Evolutionary conservation across 2,888 invertebrate genomes (phyloP).

Genomic region (Ophraella communa): DNA sequence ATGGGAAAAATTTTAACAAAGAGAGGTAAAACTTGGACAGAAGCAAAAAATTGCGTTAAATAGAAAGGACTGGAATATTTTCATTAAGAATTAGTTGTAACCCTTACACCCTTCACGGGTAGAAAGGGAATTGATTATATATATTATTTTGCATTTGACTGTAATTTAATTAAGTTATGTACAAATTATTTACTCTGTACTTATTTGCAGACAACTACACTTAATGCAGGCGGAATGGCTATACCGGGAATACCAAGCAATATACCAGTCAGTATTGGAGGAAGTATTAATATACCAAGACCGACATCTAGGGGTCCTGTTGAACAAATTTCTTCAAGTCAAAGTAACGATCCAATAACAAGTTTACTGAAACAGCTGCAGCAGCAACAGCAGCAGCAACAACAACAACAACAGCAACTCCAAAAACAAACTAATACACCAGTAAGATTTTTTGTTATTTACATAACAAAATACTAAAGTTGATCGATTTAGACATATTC

Average conservation of each 20-base stretch:
- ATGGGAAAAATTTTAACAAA: too few relatives aligned
- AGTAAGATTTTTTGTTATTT: not conserved
- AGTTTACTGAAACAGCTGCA: conserved; percentile 62
- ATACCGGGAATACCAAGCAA: conserved; percentile 38
- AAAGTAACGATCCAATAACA: conserved; percentile 62
- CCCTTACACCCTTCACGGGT: too few relatives aligned
- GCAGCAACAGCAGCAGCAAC: conserved; percentile 59
- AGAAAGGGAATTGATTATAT: too few relatives aligned
- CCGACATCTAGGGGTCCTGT: conserved; percentile 45
- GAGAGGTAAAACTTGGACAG: too few relatives aligned
- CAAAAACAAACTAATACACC: conserved; percentile 43
- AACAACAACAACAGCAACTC: conserved; percentile 45
- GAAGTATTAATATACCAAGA: conserved; percentile 42
- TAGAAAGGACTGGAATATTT: too few relatives aligned
- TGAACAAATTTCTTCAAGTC: conserved; percentile 40
- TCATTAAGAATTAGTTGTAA: too few relatives aligned
- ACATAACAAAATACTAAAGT: not conserved
- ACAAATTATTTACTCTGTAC: too few relatives aligned
- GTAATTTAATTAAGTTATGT: too few relatives aligned
- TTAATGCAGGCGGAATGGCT: conserved; percentile 32
- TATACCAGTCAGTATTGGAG: conserved; percentile 39
- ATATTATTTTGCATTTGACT: too few relatives aligned
- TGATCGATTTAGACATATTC: too few relatives aligned
- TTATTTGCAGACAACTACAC: conserved; percentile 10
- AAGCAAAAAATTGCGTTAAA: too few relatives aligned